phyloP scores from a whole-genome alignment of 2,797 vertebrate species.

The Leptodactylus fallax region DNA sequence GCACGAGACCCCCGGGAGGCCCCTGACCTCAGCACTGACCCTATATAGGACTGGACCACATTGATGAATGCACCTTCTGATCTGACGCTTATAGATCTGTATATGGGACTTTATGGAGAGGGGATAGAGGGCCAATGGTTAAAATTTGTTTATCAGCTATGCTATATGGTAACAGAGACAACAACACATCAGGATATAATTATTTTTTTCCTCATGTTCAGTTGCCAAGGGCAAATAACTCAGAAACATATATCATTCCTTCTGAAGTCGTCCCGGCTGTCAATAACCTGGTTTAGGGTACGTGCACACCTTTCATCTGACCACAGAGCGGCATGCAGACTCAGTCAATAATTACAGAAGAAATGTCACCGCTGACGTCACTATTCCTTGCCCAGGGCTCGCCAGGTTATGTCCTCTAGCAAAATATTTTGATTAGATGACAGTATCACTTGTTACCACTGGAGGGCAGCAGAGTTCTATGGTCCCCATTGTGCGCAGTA shows the following conservation, averaged over 20 bases:
- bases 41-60: too few relatives aligned
- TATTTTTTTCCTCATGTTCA: too few relatives aligned
- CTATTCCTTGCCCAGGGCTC: not conserved
- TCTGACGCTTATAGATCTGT: not conserved
- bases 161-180: not conserved
- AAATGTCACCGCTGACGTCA: not conserved
- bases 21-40: not conserved
- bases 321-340: not conserved
- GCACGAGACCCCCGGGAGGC: not conserved
- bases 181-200: not conserved
- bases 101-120: not conserved
- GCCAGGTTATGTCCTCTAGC: not conserved
- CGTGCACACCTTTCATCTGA: not conserved
- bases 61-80: not conserved
- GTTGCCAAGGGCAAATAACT: not conserved
- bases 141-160: not conserved
- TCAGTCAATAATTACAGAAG: not conserved
- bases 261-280: not conserved
- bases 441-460: conserved; percentile 23
- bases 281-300: not conserved
- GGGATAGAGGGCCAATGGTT: not conserved
- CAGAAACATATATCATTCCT: not conserved
- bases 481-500: not conserved
- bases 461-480: conserved; percentile 44
- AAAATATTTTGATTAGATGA: not conserved